Conservation (phyloP, 23 tunicate genomes). For the Halocynthia roretzi region DNA sequence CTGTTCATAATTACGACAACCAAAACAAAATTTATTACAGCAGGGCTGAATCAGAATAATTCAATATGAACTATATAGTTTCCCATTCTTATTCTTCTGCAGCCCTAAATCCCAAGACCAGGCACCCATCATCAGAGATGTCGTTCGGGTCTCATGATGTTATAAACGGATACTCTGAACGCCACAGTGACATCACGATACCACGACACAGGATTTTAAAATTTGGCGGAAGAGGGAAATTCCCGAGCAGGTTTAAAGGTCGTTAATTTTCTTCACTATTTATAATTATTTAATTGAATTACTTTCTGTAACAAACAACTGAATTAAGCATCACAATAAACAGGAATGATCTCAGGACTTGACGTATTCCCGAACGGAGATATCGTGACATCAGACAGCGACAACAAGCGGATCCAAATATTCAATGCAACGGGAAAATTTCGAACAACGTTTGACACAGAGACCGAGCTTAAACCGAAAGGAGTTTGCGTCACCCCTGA, state of each 20-base stretch:
- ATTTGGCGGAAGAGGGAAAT: slow-evolving; percentile 51
- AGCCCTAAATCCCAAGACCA: too few species aligned
- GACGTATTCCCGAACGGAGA: slow-evolving; percentile 32
- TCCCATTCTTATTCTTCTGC: too few species aligned
- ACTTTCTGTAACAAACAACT: background rate
- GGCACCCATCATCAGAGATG: too few species aligned
- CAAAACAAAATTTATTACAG: too few species aligned
- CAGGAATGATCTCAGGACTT: slow-evolving; percentile 71
- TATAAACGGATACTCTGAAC: too few species aligned
- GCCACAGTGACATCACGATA: slow-evolving; percentile 12
- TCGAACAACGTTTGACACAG: slow-evolving; percentile 38
- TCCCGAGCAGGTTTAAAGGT: slow-evolving; percentile 42
- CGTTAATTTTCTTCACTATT: background rate
- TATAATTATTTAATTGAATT: background rate
- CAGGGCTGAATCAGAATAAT: too few species aligned
- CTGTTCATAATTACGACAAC: too few species aligned
- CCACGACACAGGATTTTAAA: slow-evolving; percentile 27
- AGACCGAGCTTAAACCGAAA: slow-evolving; percentile 75
- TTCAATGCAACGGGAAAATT: slow-evolving; percentile 62
- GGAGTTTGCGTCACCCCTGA: slow-evolving; percentile 45
- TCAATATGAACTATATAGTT: too few species aligned
- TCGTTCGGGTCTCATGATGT: too few species aligned
- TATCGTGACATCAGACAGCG: slow-evolving; percentile 65
- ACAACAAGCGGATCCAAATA: slow-evolving; percentile 59
- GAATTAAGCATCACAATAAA: background rate